These are phyloP conservation scores for Brachirus orientalis DNA, from an alignment of 2,113 vertebrate species.

Conservation along the genomic window DNA sequence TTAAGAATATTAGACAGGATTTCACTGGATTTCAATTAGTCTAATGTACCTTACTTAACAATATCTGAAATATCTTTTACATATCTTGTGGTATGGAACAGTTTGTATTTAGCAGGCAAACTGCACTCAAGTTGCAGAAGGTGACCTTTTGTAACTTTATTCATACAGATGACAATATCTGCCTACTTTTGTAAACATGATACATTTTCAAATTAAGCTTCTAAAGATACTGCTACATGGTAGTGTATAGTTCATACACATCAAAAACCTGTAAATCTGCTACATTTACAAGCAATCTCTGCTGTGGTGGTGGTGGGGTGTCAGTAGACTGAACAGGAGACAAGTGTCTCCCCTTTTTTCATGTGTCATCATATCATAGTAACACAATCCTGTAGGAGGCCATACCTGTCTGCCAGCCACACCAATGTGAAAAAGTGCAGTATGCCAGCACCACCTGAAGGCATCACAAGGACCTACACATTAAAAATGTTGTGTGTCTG, in stretches of 20 bases:
- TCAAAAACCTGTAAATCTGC: slow-evolving; percentile 3
- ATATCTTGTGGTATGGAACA: too few species aligned
- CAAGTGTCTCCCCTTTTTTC: slow-evolving; percentile 35
- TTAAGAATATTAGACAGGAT: slow-evolving; percentile 18
- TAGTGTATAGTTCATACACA: slow-evolving; percentile 3
- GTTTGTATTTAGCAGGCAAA: too few species aligned
- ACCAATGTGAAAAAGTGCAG: slow-evolving; percentile 14
- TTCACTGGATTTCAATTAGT: not conserved
- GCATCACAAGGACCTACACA: slow-evolving; percentile 37
- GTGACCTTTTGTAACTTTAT: too few species aligned
- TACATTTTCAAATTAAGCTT: slow-evolving; percentile 7
- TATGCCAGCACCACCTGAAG: slow-evolving; percentile 62
- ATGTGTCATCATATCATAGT: slow-evolving; percentile 23
- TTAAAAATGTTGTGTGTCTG: not conserved
- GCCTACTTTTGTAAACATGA: not conserved
- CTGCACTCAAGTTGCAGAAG: too few species aligned
- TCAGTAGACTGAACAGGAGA: slow-evolving; percentile 22
- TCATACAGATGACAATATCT: too few species aligned
- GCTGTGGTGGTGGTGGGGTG: slow-evolving; percentile 13
- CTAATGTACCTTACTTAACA: not conserved
- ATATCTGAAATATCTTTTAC: not conserved
- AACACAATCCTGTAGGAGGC: slow-evolving; percentile 12
- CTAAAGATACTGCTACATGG: not conserved
- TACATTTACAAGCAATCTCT: slow-evolving; percentile 15
- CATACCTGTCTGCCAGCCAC: slow-evolving; percentile 23